Conservation (phyloP, 1,140 invertebrate genomes). For the Bombus polaris region DNA sequence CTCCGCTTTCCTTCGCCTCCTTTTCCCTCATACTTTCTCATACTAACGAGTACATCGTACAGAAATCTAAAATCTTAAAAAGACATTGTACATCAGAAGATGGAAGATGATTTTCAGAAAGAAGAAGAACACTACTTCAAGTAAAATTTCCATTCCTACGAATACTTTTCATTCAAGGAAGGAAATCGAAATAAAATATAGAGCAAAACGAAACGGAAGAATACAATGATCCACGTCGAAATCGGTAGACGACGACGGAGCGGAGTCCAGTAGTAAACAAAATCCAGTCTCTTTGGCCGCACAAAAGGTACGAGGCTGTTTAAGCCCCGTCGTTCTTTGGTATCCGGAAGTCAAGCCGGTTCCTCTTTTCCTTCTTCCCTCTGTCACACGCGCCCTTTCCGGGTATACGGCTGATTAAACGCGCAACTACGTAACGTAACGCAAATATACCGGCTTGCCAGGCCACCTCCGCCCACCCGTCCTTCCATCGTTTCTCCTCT, state of each 20-base stretch:
- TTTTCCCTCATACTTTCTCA: constrained; percentile 16
- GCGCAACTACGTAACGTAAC: constrained; percentile 81
- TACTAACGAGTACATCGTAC: not conserved
- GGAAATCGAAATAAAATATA: not conserved
- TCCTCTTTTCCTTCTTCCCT: constrained; percentile 52
- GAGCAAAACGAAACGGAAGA: not conserved
- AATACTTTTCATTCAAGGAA: not conserved
- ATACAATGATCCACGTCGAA: not conserved
- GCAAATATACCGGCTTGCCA: constrained; percentile 78
- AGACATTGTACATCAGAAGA: too few species aligned
- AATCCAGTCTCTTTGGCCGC: constrained; percentile 60
- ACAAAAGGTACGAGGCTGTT: constrained; percentile 60
- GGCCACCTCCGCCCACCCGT: constrained; percentile 26
- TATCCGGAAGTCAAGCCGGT: constrained; percentile 52
- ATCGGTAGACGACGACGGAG: constrained; percentile 29
- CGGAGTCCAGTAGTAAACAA: constrained; percentile 48
- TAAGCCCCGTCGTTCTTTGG: constrained; percentile 45
- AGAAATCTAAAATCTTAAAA: too few species aligned
- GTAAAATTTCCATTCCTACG: not conserved
- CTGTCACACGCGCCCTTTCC: constrained; percentile 64
- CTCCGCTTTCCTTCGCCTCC: constrained; percentile 40
- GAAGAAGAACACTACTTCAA: not conserved
- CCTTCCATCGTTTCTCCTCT: constrained; percentile 20
- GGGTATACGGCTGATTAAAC: constrained; percentile 81
- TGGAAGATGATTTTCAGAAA: too few species aligned